Conservation (phyloP, 2,797 vertebrate genomes). For the Mus spretus region DNA sequence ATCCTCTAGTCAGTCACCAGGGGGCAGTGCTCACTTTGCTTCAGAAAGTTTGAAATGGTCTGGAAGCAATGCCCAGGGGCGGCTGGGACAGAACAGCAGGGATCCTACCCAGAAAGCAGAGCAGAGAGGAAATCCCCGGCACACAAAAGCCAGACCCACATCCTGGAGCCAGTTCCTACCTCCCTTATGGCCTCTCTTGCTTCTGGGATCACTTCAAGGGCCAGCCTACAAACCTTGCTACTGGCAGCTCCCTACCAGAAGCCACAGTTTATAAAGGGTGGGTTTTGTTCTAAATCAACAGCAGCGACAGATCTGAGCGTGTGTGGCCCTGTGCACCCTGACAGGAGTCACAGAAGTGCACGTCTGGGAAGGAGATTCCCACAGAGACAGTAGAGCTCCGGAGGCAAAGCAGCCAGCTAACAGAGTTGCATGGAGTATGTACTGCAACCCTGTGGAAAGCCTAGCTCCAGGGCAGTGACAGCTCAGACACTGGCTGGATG, state of each 20-base stretch:
- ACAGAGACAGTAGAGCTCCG: not conserved
- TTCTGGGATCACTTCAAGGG: not conserved
- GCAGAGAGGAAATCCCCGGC: not conserved
- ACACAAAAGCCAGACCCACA: not conserved
- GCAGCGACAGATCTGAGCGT: rapidly evolving
- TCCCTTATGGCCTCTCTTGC: not conserved
- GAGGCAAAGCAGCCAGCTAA: not conserved
- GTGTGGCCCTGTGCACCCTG: not conserved
- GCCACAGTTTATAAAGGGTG: too few species aligned
- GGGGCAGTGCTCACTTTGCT: slow-evolving; percentile 8
- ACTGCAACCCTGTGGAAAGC: not conserved
- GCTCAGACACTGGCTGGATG: not conserved
- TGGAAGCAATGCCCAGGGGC: not conserved
- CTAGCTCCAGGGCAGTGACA: not conserved
- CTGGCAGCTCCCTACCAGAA: not conserved
- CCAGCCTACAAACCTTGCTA: not conserved
- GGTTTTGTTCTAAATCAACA: rapidly evolving
- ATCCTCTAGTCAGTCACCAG: not conserved
- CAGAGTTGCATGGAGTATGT: not conserved
- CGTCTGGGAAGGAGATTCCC: too few species aligned
- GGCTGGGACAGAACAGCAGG: not conserved
- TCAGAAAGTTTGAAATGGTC: not conserved
- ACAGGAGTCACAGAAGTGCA: rapidly evolving
- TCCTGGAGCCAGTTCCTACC: not conserved
- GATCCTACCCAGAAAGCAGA: not conserved